A percentile compares a stretch with the other conserved stretches of the same genome.
These are phyloP conservation scores for Periplaneta americana DNA, from an alignment of 1,140 invertebrate genomes.

Conservation along the genomic window DNA sequence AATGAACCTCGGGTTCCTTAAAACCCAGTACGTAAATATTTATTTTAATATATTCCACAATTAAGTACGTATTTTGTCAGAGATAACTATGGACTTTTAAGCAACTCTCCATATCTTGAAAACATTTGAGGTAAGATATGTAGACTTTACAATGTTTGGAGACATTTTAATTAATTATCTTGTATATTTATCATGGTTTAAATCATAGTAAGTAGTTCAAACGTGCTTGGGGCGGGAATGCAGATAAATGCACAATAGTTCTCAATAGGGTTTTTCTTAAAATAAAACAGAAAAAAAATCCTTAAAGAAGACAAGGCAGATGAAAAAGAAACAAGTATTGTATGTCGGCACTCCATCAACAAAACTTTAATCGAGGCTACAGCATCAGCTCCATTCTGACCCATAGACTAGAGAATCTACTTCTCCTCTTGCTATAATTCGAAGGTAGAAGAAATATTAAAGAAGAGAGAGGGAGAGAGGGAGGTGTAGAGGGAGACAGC, in stretches of 20 bases:
- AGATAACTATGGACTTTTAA: too few relatives aligned
- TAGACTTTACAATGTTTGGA: too few relatives aligned
- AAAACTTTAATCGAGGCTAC: not conserved
- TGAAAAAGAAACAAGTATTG: not conserved
- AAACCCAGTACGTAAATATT: too few relatives aligned
- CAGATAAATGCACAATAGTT: not conserved
- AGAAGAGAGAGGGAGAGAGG: not conserved
- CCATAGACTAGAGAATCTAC: not conserved
- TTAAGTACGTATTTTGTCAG: too few relatives aligned
- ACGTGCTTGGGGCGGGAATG: not conserved
- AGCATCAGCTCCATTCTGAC: not conserved
- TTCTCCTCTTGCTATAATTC: not conserved
- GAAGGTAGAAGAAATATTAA: not conserved
- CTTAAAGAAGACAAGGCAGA: not conserved
- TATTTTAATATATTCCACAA: too few relatives aligned
- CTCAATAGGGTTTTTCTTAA: not conserved
- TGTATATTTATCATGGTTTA: not conserved
- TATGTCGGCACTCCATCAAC: not conserved
- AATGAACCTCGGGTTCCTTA: too few relatives aligned
- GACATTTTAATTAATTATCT: too few relatives aligned
- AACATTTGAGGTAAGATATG: too few relatives aligned
- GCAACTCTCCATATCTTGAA: too few relatives aligned
- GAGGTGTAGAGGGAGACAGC: not conserved
- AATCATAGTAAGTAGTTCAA: not conserved
- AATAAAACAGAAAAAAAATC: not conserved